Conservation (phyloP, 2,797 vertebrate genomes). For the Megaceryle alcyon region DNA sequence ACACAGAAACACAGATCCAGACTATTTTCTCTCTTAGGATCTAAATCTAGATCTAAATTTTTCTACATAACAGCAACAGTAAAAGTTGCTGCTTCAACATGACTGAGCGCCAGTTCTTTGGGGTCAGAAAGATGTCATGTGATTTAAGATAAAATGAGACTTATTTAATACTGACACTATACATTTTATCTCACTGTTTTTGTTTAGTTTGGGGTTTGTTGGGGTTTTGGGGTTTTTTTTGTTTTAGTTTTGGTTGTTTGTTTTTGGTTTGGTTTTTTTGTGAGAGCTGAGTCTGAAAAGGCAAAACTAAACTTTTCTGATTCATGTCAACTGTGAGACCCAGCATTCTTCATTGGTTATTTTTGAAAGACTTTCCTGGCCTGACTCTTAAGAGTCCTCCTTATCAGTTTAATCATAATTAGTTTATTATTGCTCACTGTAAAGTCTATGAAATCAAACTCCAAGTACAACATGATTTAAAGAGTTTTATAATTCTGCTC, state of each 20-base stretch:
- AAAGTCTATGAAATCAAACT: conserved; percentile 66
- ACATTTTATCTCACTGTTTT: not conserved
- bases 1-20: not conserved
- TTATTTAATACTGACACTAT: conserved; percentile 5
- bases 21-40: not conserved
- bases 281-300: not conserved
- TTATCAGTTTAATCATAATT: conserved; percentile 69
- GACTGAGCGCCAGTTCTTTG: not conserved
- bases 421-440: conserved; percentile 68
- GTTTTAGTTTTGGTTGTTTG: not conserved
- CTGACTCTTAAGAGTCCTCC: conserved; percentile 30
- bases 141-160: conserved; percentile 11
- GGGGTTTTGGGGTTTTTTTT: not conserved
- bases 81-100: not conserved
- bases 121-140: not conserved
- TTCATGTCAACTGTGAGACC: conserved; percentile 31
- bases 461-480: conserved; percentile 56
- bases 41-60: not conserved
- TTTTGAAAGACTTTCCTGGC: conserved; percentile 62
- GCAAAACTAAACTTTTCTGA: conserved; percentile 4
- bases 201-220: not conserved
- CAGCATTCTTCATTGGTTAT: conserved; percentile 48
- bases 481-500: conserved; percentile 48
- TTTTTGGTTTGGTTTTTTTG: not conserved
- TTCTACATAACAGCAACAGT: not conserved